A percentile compares a stretch with the other conserved stretches of the same genome.
phyloP scores from a whole-genome alignment of 2,113 vertebrate species.

The Noturus placidus region DNA sequence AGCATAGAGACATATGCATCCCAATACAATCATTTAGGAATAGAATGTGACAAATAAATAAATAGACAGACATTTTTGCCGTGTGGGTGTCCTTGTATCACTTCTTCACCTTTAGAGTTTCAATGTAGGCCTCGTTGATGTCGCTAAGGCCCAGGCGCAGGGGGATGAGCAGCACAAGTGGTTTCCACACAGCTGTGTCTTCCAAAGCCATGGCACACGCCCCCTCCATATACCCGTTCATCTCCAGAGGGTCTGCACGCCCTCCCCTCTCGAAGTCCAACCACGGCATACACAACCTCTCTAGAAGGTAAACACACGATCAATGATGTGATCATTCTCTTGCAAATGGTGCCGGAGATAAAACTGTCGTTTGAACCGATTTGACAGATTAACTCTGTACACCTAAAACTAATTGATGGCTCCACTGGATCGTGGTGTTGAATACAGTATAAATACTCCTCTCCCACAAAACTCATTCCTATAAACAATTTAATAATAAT shows the following conservation, averaged over 20 bases:
- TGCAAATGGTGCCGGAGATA: not conserved
- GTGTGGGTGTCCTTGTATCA: not conserved
- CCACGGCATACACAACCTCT: conserved; percentile 82
- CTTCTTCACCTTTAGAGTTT: conserved; percentile 88
- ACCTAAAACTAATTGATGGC: not conserved
- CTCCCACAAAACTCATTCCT: not conserved
- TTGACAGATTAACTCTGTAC: not conserved
- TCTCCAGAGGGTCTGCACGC: conserved; percentile 58
- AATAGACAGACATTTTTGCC: not conserved
- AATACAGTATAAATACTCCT: not conserved
- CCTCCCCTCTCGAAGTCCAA: conserved; percentile 69
- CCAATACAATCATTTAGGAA: not conserved
- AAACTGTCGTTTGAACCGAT: not conserved
- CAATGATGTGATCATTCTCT: not conserved
- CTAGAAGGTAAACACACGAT: conserved; percentile 63
- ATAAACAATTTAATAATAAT: not conserved
- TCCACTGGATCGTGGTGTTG: not conserved
- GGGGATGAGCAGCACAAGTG: conserved; percentile 93
- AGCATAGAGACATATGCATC: not conserved
- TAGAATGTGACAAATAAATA: not conserved
- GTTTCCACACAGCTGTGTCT: conserved; percentile 80
- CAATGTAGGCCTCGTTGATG: conserved; percentile 95
- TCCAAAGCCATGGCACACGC: conserved; percentile 73
- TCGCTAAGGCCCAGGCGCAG: conserved; percentile 94
- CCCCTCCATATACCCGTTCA: conserved; percentile 77